Base-by-base conservation (phyloP, 2,888 invertebrate species). In the Hirtodrosophila confusa region DNA sequence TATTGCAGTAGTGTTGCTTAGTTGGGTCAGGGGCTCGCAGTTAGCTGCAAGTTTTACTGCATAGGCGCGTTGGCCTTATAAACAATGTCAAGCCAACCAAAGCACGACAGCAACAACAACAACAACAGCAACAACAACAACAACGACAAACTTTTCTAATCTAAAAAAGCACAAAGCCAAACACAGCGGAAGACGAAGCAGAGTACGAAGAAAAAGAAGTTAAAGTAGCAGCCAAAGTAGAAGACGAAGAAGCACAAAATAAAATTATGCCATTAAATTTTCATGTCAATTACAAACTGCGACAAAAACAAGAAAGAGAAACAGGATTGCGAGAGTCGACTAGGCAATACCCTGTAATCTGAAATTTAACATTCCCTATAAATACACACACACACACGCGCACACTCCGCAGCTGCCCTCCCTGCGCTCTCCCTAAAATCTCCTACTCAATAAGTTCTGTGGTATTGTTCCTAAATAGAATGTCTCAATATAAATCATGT, bases 251-350 rank as follows among this genome's bases (percentile, higher is more conserved):
- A 41, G 43, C 40, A 63, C 36, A 73, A 85, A 73, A 71, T 65
- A 70, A 80, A 78, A 87, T 80, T 73, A 84, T 86, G 65, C 58
- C 70, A 86, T 85, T 86, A 78, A 80, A 88, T 78, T 86, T 86
- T 78, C 78, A 88, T 80, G 87, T 88, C 87, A 86, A 84, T 80
- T 86, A 72, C 72, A 75, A 82, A 63, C 51, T 64, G 64, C 56
- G 56, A 49, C 50, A 11, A 24, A n/a, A 36, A 27, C n/a, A 47
- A 57, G 4, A 50, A 45, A 44, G 43, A 12, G 8, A 11, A 43
- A 12, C 9, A 56, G 1, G 17, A 17, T 1, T 17, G 17, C 17
- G 1, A 17, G 17, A 1, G 2, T 17, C 17, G 17, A 17, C 17
- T 17, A 17, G 17, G 17, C 17, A 17, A 17, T 17, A 17, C 17